A percentile compares a stretch with the other conserved stretches of the same genome.
Conservation (phyloP, 1,140 invertebrate genomes). For the Conopomorpha cramerella region DNA sequence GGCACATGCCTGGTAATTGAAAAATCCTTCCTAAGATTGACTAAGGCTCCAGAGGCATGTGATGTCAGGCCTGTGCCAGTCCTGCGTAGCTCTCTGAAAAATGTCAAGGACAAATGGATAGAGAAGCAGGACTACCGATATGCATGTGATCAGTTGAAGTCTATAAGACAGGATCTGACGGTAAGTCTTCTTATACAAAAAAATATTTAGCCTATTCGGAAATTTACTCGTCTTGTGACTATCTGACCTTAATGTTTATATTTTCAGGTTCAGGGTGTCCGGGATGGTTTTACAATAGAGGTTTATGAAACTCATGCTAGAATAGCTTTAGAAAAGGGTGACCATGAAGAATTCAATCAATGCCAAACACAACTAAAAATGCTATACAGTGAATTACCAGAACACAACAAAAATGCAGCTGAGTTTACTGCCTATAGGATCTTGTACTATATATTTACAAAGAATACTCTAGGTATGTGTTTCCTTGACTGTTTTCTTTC, state of each 20-base stretch:
- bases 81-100: slow-evolving; percentile 80
- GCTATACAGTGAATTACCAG: slow-evolving; percentile 75
- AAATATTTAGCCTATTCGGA: background rate
- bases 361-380: slow-evolving; percentile 97
- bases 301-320: slow-evolving; percentile 98
- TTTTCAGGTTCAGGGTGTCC: slow-evolving; percentile 87
- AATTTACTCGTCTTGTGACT: too few relatives aligned
- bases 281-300: slow-evolving; percentile 91
- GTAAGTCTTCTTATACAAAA: slow-evolving; percentile 61
- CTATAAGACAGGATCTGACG: slow-evolving; percentile 97
- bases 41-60: slow-evolving; percentile 91
- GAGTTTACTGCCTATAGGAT: slow-evolving; percentile 97
- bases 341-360: slow-evolving; percentile 99
- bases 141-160: slow-evolving; percentile 97
- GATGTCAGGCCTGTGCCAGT: slow-evolving; percentile 89
- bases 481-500: too few relatives aligned
- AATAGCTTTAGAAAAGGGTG: slow-evolving; percentile 95
- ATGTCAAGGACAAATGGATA: slow-evolving; percentile 91
- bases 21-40: slow-evolving; percentile 93
- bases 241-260: too few relatives aligned
- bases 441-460: slow-evolving; percentile 96
- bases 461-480: slow-evolving; percentile 87
- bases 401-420: slow-evolving; percentile 73
- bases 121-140: slow-evolving; percentile 91
- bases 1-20: slow-evolving; percentile 92